Base-by-base conservation (phyloP, 2,888 invertebrate species). In the Lepidocyrtoides sp. region DNA sequence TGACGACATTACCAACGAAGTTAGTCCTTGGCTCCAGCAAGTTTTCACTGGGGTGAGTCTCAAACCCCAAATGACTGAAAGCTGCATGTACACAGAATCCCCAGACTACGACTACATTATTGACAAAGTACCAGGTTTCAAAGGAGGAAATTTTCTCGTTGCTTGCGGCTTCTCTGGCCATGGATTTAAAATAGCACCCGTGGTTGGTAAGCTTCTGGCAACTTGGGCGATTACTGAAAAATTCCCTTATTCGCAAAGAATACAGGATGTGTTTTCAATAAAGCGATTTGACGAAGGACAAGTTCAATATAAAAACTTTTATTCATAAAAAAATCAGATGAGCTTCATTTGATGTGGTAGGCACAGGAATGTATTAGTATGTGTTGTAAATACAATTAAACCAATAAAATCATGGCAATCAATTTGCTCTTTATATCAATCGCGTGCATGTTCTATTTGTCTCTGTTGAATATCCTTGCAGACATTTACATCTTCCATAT, bases 161-260 rank as follows among this genome's bases (percentile, higher is more conserved):
- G 94, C 92, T 0, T 92, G 91, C 84, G 94, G 93, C 3, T 93
- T 93, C 36, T 92, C 92, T 82, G 94, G 94, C 0, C 94, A 94
- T 91, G 94, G 93, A 44, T 94, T 94, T 72, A 94, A 94, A 60
- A 77, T 93, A 4, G 91, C 85, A 0, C 93, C 93, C 0, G 86
- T 93, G 5, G 92, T 93, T 7, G 93, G 93, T 3, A 57, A 77
- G 41, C 82, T 92, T 10, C 81, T 94, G 32, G 69, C 93, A 0
- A 88, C 89, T 10, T 83, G 92, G 51, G 92, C 90, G 0, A 72
- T 83, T 1, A 75, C 91, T 12, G 91, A 89, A 10, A 26, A 75
- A 8, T 87, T 86, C 69, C 91, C 89, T 2, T 86, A 75, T 54
- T 87, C 69, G n/a, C 51, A 86, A 0, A 54, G 57, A 17, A 54